Base-by-base conservation (phyloP, 1,140 invertebrate species). In the Monomorium pharaonis region DNA sequence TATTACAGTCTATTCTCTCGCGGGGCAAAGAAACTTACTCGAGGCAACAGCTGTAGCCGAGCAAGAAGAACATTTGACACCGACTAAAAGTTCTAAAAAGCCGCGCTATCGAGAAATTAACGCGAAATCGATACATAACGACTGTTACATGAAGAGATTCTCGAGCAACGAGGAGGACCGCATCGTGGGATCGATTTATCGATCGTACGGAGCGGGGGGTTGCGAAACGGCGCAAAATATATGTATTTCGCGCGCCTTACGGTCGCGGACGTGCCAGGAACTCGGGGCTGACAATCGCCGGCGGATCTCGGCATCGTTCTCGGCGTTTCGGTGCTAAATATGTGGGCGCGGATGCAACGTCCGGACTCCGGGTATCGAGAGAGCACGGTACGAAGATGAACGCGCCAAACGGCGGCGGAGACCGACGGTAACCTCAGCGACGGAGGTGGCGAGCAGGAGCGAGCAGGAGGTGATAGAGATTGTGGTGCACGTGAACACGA, bases 271-370 rank as follows among this genome's bases (percentile, higher is more conserved):
- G 67, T 63, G 85, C 78, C 56, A 75, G 75, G 69, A 87, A 90
- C 88, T 87, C 88, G 80, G 58, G 74, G 60, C 67, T 37, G 77
- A 56, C 86, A 89, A 85, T 85, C 88, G 75, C 69, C 83, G 74
- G 30, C 51, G 63, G 42, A 75, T 44, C 74, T 89, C 85, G 78
- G 24, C 54, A 77, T 89, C 84, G 88, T 74, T 86, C 84, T 62
- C 77, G 30, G 72, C 74, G 87, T 58, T 86, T 86, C 51, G 69
- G 63, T 51, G 74, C 72, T 12, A 33, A 49, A 27, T 56, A 47
- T 65, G 86, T 42, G 78, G 42, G 30, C 44, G 60, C 69, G 51
- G 76, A n/a, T 56, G 33, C 72, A 54, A 85, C 62, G 70, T 60
- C 21, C 74, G 63, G 21, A 14, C 63, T 30, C n/a, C 67, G 21